Evolutionary conservation across 37 sponge, comb jelly and placozoan genomes (phyloP).

Genomic region (Agelas oroides): DNA sequence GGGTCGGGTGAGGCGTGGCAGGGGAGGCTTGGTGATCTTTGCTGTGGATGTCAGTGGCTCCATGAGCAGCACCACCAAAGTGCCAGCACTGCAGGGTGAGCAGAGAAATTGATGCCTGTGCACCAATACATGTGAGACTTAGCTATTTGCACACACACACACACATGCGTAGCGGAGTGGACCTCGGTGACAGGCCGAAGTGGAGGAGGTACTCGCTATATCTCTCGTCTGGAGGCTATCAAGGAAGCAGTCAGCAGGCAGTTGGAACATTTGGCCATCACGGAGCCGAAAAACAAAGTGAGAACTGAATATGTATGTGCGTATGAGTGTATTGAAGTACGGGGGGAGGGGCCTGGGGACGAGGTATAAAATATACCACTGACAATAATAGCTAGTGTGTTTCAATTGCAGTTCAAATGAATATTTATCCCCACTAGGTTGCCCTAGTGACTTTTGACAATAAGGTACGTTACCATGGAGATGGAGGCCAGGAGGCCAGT

Average conservation of each 20-base stretch:
- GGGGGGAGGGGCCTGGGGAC: no score
- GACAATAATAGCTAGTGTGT: no score
- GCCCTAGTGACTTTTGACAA: conserved; percentile 75
- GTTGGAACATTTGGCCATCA: conserved; percentile 75
- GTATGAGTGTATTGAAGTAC: no score
- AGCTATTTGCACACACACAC: no score
- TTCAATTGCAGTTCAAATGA: no score
- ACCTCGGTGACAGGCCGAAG: conserved; percentile 63
- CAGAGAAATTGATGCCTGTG: no score
- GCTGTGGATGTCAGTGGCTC: conserved; percentile 92
- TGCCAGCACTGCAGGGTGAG: conserved; percentile 88
- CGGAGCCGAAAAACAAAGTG: conserved; percentile 70
- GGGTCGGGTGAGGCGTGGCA: conserved; percentile 6
- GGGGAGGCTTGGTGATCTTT: conserved; percentile 77
- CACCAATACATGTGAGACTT: no score
- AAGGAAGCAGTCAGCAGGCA: conserved; percentile 90
- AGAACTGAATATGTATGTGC: not conserved
- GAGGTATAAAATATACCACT: no score
- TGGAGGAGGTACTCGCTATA: conserved; percentile 54
- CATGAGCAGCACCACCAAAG: conserved; percentile 80
- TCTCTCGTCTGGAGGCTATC: conserved; percentile 88
- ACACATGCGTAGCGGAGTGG: conserved; percentile 75
- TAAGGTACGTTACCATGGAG: conserved; percentile 81
- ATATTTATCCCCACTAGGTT: no score
- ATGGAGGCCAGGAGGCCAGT: conserved; percentile 35